Conservation (phyloP, 2,113 vertebrate species). For the Motacilla tschutschensis region DNA sequence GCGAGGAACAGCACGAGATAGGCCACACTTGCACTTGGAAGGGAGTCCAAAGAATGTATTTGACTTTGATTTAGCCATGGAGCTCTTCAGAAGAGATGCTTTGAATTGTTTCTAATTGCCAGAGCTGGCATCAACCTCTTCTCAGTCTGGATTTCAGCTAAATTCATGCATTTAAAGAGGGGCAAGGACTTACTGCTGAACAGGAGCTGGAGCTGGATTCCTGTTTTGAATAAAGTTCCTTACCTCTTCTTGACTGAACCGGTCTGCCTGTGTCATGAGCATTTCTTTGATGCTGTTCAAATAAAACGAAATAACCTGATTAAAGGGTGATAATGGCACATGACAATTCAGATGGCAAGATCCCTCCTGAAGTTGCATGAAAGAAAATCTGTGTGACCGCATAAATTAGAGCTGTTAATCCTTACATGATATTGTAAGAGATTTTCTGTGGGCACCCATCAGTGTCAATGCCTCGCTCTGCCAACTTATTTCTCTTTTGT, state of each 20-base stretch:
- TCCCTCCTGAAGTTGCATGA: constrained; percentile 40
- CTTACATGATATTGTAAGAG: constrained; percentile 44
- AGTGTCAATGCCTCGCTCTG: constrained; percentile 38
- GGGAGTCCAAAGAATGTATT: background rate
- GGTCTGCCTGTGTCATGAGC: constrained; percentile 90
- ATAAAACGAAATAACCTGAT: constrained; percentile 41
- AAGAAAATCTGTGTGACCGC: constrained; percentile 57
- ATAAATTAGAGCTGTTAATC: constrained; percentile 62
- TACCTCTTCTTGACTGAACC: constrained; percentile 89
- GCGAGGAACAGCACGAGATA: constrained; percentile 1
- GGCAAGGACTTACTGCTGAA: background rate
- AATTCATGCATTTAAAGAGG: constrained; percentile 16
- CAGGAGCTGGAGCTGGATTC: background rate
- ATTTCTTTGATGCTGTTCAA: constrained; percentile 84
- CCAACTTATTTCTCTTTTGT: constrained; percentile 44
- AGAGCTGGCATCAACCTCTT: background rate
- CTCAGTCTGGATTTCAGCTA: constrained; percentile 3
- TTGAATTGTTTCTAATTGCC: constrained; percentile 38
- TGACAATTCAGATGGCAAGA: constrained; percentile 55
- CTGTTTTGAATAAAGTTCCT: background rate
- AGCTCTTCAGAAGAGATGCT: constrained; percentile 12
- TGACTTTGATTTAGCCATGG: constrained; percentile 31
- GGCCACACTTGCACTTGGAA: background rate
- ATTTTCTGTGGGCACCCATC: constrained; percentile 48
- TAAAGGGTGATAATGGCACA: constrained; percentile 44